A percentile compares a stretch with the other conserved stretches of the same genome.
Conservation (phyloP, 2,888 invertebrate genomes). For the Nasonia oneida region DNA sequence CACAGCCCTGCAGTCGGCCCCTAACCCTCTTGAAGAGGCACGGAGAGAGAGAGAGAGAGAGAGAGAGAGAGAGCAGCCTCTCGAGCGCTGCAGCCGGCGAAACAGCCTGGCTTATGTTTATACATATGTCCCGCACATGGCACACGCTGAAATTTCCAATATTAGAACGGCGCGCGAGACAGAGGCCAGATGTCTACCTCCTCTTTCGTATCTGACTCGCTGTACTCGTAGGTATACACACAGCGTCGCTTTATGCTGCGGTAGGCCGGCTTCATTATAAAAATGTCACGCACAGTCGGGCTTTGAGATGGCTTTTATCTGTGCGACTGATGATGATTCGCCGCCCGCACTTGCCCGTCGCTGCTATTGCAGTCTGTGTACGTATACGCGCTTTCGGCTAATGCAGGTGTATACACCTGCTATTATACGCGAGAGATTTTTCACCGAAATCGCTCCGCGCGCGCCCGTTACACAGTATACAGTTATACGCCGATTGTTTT, state of each 20-base stretch:
- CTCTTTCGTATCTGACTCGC: not conserved
- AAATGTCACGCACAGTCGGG: constrained; percentile 77
- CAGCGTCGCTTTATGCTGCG: not conserved
- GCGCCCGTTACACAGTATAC: not conserved
- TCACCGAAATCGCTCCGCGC: not conserved
- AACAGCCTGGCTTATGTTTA: constrained; percentile 73
- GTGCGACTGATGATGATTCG: not conserved
- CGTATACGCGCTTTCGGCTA: constrained; percentile 52
- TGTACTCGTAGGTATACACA: not conserved
- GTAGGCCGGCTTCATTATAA: constrained; percentile 76
- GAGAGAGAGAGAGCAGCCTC: not conserved
- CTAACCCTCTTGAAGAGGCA: constrained; percentile 55
- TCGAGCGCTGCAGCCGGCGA: constrained; percentile 35
- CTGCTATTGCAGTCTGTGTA: constrained; percentile 1
- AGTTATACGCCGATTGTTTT: not conserved
- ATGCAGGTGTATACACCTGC: constrained; percentile 49
- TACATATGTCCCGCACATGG: constrained; percentile 78
- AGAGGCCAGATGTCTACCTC: constrained; percentile 76
- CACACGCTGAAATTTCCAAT: constrained; percentile 77
- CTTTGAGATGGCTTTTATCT: constrained; percentile 34
- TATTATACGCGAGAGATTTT: constrained; percentile 32
- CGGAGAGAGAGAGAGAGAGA: not conserved
- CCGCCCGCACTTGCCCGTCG: not conserved
- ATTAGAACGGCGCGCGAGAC: constrained; percentile 77
- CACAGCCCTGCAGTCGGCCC: not conserved